Conservation (phyloP, 1,140 invertebrate species). For the Trachelipus rathkii region DNA sequence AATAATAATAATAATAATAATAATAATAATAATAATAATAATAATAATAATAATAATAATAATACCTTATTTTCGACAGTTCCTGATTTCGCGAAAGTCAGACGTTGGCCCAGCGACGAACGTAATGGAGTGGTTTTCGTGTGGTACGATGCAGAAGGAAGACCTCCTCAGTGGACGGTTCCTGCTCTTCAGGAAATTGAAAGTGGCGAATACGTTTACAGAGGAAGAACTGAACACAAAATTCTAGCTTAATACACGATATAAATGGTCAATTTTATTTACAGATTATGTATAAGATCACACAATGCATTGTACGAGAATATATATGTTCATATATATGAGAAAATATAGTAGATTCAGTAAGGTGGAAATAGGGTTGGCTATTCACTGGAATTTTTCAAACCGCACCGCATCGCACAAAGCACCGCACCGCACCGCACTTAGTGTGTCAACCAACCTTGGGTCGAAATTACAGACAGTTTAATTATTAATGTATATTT, state of each 20-base stretch:
- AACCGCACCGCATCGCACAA: too few relatives aligned
- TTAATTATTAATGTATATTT: too few relatives aligned
- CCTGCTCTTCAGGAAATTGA: conserved; percentile 57
- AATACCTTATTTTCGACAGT: conserved; percentile 44
- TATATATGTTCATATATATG: too few relatives aligned
- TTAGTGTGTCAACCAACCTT: too few relatives aligned
- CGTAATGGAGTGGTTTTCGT: conserved; percentile 70
- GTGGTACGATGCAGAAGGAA: conserved; percentile 74
- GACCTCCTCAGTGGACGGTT: conserved; percentile 66
- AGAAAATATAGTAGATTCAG: too few relatives aligned
- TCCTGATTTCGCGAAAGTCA: conserved; percentile 54
- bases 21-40: background rate
- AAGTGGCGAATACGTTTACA: conserved; percentile 60
- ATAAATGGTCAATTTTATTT: background rate
- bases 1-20: background rate
- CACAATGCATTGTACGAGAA: too few relatives aligned
- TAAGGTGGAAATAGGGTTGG: too few relatives aligned
- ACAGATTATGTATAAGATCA: too few relatives aligned
- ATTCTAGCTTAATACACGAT: conserved; percentile 58
- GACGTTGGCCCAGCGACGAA: conserved; percentile 64
- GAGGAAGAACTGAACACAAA: conserved; percentile 67
- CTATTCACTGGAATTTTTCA: too few relatives aligned
- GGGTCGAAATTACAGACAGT: too few relatives aligned
- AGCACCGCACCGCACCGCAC: too few relatives aligned
- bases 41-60: background rate